Percentiles rank a stretch among this genome's conserved stretches.
These are phyloP conservation scores for Pandemis cinnamomeana DNA, from an alignment of 2,888 invertebrate genomes.

Conservation along the genomic window DNA sequence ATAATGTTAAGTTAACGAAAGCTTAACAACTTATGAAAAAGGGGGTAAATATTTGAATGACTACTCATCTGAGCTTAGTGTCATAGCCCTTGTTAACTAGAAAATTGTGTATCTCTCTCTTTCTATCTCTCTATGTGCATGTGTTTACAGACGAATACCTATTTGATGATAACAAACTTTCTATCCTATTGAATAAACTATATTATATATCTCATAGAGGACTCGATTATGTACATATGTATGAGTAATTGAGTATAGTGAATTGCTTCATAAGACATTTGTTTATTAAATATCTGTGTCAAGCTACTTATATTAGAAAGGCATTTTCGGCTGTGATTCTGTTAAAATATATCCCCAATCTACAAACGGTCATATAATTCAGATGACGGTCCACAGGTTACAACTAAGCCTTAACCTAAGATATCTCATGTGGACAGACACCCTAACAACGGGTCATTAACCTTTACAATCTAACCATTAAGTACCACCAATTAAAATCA, in stretches of 20 bases:
- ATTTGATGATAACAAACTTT: not conserved
- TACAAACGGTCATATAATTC: not conserved
- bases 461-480: slow-evolving; percentile 1
- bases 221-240: not conserved
- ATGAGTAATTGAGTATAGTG: not conserved
- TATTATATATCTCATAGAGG: not conserved
- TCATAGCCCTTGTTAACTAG: too few species aligned
- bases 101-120: not conserved
- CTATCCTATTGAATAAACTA: not conserved
- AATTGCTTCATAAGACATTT: not conserved
- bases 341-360: slow-evolving; percentile 10
- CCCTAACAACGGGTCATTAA: slow-evolving; percentile 1
- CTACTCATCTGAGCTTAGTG: too few species aligned
- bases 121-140: not conserved
- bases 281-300: slow-evolving; percentile 3
- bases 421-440: slow-evolving; percentile 8
- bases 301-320: slow-evolving; percentile 34
- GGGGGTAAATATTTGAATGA: too few species aligned
- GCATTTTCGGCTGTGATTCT: slow-evolving; percentile 33
- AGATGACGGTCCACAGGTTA: not conserved
- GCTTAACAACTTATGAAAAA: too few species aligned
- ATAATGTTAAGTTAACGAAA: too few species aligned
- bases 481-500: slow-evolving; percentile 22
- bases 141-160: not conserved
- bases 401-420: not conserved